phyloP scores from a whole-genome alignment of 2,113 vertebrate genomes.

The Pteropus alecto region DNA sequence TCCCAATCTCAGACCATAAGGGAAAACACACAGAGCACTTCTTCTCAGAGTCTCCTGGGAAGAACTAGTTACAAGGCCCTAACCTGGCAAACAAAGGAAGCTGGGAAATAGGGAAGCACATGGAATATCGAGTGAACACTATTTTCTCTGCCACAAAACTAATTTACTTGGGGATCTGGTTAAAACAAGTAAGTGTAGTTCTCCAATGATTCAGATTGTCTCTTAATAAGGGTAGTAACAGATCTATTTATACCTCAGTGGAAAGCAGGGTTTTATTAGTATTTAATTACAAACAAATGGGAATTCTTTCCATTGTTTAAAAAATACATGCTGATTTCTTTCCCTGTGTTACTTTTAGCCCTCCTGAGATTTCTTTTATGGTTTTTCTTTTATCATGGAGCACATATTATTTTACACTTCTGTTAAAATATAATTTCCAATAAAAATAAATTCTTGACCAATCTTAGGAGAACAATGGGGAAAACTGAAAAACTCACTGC shows the following conservation, averaged over 20 bases:
- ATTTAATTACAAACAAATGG: conserved; percentile 36
- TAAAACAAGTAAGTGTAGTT: neutral
- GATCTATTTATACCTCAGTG: neutral
- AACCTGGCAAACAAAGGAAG: neutral
- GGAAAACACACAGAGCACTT: neutral
- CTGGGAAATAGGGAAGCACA: neutral
- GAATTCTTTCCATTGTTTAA: conserved; percentile 18
- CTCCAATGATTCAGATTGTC: neutral
- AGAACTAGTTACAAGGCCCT: neutral
- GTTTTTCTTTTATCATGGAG: conserved; percentile 15
- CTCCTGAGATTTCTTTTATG: conserved; percentile 25
- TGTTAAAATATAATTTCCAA: conserved; percentile 23
- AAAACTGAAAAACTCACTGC: neutral
- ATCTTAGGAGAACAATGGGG: neutral
- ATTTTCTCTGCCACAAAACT: neutral
- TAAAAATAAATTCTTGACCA: conserved; percentile 28
- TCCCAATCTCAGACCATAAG: neutral
- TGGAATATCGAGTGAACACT: neutral
- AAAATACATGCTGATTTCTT: neutral
- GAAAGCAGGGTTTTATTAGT: conserved; percentile 6
- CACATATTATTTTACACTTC: neutral
- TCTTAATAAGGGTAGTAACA: neutral
- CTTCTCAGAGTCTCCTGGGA: neutral
- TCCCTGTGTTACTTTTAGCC: conserved; percentile 2
- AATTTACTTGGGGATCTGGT: neutral